A percentile compares a stretch with the other conserved stretches of the same genome.
Evolutionary conservation across 2,113 vertebrate species (phyloP).

Genomic region (Sakesphorus luctuosus): DNA sequence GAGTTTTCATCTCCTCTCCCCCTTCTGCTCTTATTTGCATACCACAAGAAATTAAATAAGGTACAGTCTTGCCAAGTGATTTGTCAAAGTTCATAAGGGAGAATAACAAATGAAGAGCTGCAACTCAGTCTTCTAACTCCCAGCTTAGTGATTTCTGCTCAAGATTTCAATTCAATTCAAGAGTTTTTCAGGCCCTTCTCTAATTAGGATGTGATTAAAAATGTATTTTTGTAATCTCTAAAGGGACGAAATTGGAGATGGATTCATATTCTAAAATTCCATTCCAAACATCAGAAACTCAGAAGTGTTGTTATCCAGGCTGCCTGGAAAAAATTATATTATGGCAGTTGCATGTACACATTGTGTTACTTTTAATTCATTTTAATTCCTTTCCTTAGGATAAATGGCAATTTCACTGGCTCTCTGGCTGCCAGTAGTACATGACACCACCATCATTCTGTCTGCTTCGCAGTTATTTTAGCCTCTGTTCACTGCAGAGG

Average conservation of each 20-base stretch:
- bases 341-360: background rate
- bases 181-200: background rate
- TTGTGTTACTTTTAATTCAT: background rate
- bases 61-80: background rate
- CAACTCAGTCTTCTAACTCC: background rate
- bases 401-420: background rate
- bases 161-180: constrained; percentile 5
- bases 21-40: background rate
- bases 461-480: background rate
- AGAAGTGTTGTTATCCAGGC: background rate
- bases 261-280: constrained; percentile 3
- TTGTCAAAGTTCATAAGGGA: background rate
- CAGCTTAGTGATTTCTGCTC: background rate
- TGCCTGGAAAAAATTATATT: background rate
- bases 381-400: background rate
- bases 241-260: background rate
- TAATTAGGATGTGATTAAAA: constrained; percentile 46
- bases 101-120: background rate
- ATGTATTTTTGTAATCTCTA: constrained; percentile 18
- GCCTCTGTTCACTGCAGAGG: background rate
- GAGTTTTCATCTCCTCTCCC: background rate
- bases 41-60: background rate
- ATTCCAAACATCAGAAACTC: background rate
- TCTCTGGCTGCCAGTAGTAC: background rate
- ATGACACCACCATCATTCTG: background rate